Percentiles rank a stretch among this genome's conserved stretches.
Conservation (phyloP, 2,113 vertebrate species). For the Carassius gibelio region DNA sequence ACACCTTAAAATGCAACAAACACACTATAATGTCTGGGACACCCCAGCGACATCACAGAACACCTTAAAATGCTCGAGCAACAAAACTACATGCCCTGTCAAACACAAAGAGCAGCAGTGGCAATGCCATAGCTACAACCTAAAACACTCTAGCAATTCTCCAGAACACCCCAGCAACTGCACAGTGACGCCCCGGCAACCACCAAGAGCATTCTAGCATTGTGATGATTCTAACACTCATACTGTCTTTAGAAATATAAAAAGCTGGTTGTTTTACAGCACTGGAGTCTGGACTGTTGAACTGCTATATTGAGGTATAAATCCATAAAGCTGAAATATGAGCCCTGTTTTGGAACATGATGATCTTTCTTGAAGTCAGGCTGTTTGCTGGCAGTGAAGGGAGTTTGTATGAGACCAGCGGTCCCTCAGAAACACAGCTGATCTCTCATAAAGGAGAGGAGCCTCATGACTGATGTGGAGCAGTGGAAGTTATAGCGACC, state of each 20-base stretch:
- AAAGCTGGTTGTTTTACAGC: not conserved
- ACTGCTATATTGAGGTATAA: not conserved
- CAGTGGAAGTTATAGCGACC: constrained; percentile 67
- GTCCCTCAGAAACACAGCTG: constrained; percentile 68
- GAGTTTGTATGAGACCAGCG: constrained; percentile 44
- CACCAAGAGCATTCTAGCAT: not conserved
- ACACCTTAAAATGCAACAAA: not conserved
- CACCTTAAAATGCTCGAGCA: not conserved
- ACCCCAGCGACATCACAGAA: not conserved
- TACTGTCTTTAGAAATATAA: not conserved
- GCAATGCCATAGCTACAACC: not conserved
- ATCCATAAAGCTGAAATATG: not conserved
- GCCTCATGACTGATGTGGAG: constrained; percentile 68
- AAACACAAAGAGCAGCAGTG: too few relatives aligned
- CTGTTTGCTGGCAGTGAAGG: constrained; percentile 17
- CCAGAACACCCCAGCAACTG: not conserved
- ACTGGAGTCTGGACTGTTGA: not conserved
- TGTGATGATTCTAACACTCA: not conserved
- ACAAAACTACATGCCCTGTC: not conserved
- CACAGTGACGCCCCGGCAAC: not conserved
- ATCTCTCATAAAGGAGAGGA: constrained; percentile 72
- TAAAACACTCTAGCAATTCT: not conserved
- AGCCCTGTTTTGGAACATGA: not conserved
- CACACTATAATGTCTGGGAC: too few relatives aligned
- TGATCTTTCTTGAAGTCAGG: constrained; percentile 5